Evolutionary conservation across 2,797 vertebrate species (phyloP), one percentile per base, ranked within the genome.

Genomic region (Falco biarmicus): DNA sequence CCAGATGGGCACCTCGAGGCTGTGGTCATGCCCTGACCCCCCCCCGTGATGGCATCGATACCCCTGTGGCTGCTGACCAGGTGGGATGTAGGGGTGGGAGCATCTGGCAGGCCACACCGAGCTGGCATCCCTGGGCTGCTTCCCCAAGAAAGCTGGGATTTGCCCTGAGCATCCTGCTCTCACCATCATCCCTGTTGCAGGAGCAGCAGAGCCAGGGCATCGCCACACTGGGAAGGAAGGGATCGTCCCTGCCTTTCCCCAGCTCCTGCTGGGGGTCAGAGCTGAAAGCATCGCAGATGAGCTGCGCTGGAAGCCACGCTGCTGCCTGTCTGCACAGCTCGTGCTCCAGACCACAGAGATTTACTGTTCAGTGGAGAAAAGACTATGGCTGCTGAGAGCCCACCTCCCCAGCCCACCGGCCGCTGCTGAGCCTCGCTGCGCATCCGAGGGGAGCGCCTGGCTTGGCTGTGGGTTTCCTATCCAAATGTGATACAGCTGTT

Each of bases 401-500:
- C 86, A 60, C 31, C 71, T 73, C 81, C 48, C 59, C 4, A 1
- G 59, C 4, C 0, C 0, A 1, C 48, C 1, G 0, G n/a, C 28
- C 1, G 0, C 76, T 63, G 78, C 69, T 0, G 15, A 69, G 64
- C 43, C 47, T 50, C 28, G 1, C 57, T 37, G 70, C 4, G 1
- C 68, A 25, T 69, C 21, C 1, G 48, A 77, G 45, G 53, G 28
- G 54, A 79, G 45, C 2, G 8, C 84, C 57, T 54, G 57, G 71
- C 86, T 80, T 0, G 1, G 64, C 63, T 0, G 1, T 3, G 5
- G 29, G 34, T 87, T 89, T 84, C 84, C 92, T 56, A 75, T 37
- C 89, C 90, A 80, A 92, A 93, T 85, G 75, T 3, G 8, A 77
- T 80, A 82, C 93, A 96, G 93, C 94, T 94, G 93, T 83, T 92